Evolutionary conservation across 2,797 vertebrate genomes (phyloP).

Genomic region (Lutjanus campechanus): DNA sequence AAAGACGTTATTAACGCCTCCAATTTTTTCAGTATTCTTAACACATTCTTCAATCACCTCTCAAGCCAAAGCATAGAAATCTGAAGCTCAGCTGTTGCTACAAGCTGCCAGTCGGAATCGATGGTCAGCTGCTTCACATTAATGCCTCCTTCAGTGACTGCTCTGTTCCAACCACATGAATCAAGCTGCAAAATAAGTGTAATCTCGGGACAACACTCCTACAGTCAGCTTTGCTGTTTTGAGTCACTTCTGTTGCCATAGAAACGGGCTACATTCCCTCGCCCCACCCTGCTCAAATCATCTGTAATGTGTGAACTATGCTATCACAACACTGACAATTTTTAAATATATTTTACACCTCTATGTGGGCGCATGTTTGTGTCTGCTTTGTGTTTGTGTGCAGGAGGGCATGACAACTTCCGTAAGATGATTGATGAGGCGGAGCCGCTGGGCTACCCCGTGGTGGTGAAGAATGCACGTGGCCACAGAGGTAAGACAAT

Average conservation of each 20-base stretch:
- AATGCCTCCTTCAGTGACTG: constrained; percentile 45
- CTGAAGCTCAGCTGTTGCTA: constrained; percentile 61
- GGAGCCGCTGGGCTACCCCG: constrained; percentile 92
- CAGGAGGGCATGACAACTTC: constrained; percentile 95
- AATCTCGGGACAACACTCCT: constrained; percentile 49
- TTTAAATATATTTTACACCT: constrained; percentile 34
- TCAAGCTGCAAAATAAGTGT: constrained; percentile 48
- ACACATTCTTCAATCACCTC: constrained; percentile 25
- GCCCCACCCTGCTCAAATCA: constrained; percentile 19
- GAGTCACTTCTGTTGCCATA: constrained; percentile 67
- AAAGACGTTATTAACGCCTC: constrained; percentile 16
- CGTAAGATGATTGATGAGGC: constrained; percentile 95
- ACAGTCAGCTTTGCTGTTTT: constrained; percentile 55
- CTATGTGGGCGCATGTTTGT: constrained; percentile 22
- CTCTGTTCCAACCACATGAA: constrained; percentile 57
- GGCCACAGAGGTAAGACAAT: constrained; percentile 91
- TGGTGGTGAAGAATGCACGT: constrained; percentile 95
- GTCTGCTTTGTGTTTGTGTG: constrained; percentile 25
- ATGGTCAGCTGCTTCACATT: constrained; percentile 67
- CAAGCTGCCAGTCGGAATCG: constrained; percentile 45
- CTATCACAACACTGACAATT: constrained; percentile 26
- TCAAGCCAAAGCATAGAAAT: constrained; percentile 25
- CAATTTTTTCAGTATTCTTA: constrained; percentile 3
- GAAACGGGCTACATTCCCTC: constrained; percentile 40
- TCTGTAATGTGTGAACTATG: constrained; percentile 52